Percentiles rank a stretch among this genome's conserved stretches.
Evolutionary conservation across 2,888 invertebrate species (phyloP).

Genomic region (Eurytoma adleriae): DNA sequence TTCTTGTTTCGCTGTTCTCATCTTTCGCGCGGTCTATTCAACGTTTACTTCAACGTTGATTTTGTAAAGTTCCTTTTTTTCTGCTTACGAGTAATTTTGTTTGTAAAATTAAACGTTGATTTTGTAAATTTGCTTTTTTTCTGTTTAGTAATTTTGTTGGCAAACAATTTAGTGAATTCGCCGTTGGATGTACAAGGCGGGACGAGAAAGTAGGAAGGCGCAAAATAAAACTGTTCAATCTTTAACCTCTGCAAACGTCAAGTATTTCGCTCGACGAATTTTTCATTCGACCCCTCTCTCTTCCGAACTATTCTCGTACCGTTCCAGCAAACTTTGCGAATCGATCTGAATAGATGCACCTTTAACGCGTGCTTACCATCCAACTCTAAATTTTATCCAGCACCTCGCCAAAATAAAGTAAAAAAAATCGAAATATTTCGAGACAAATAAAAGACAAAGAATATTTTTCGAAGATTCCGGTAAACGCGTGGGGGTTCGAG

Average conservation of each 20-base stretch:
- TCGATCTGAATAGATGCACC: conserved; percentile 7
- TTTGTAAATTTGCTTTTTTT: neutral
- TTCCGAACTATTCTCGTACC: neutral
- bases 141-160: neutral
- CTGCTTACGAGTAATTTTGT: neutral
- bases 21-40: neutral
- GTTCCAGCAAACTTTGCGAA: conserved; percentile 7
- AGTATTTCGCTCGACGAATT: conserved; percentile 29
- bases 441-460: too few species aligned
- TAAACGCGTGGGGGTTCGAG: too few species aligned
- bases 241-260: conserved; percentile 12
- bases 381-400: too few species aligned
- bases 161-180: neutral
- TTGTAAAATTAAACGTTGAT: too few species aligned
- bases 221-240: conserved; percentile 20
- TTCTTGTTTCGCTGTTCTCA: neutral
- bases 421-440: too few species aligned
- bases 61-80: neutral
- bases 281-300: conserved; percentile 3
- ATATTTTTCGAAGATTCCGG: too few species aligned
- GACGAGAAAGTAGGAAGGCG: neutral
- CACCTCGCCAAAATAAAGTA: too few species aligned
- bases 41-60: too few species aligned
- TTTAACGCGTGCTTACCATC: neutral
- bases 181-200: too few species aligned